A percentile compares a stretch with the other conserved stretches of the same genome.
These are phyloP conservation scores for Ophonus ardosiacus DNA, from an alignment of 2,888 invertebrate species.

Conservation along the genomic window DNA sequence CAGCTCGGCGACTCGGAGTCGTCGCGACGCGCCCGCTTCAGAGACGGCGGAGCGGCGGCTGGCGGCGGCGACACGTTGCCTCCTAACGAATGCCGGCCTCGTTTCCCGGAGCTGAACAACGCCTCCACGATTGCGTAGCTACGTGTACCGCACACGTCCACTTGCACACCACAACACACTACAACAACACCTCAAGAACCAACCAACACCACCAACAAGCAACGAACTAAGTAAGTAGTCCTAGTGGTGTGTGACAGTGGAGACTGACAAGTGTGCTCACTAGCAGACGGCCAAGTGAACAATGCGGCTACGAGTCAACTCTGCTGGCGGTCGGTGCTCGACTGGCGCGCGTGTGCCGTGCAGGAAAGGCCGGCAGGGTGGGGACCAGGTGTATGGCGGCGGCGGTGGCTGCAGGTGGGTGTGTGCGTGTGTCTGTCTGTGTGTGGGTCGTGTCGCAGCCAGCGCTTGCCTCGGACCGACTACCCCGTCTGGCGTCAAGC, in stretches of 20 bases:
- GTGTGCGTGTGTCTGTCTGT: conserved; percentile 77
- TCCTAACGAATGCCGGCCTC: conserved; percentile 76
- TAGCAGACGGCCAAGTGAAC: conserved; percentile 45
- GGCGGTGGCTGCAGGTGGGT: conserved; percentile 81
- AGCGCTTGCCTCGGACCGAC: conserved; percentile 75
- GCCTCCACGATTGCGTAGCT: conserved; percentile 75
- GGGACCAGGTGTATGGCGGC: conserved; percentile 77
- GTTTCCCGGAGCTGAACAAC: conserved; percentile 75
- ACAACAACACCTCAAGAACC: conserved; percentile 44
- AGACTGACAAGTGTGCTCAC: neutral
- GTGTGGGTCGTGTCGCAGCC: conserved; percentile 78
- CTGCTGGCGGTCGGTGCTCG: conserved; percentile 70
- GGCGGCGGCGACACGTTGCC: conserved; percentile 74
- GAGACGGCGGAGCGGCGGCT: conserved; percentile 70
- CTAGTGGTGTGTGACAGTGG: conserved; percentile 18
- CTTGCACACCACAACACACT: conserved; percentile 36
- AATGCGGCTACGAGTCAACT: conserved; percentile 65
- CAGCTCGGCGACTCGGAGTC: conserved; percentile 72
- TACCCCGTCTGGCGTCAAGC: conserved; percentile 74
- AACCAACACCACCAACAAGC: conserved; percentile 29
- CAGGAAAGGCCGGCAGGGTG: conserved; percentile 70
- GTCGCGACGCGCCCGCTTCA: conserved; percentile 73
- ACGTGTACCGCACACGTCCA: conserved; percentile 63
- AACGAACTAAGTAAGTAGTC: neutral
- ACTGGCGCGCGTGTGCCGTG: conserved; percentile 68